Percentiles rank a stretch among this genome's conserved stretches.
Conservation (phyloP, 2,113 vertebrate species). For the Nyctereutes procyonoides region DNA sequence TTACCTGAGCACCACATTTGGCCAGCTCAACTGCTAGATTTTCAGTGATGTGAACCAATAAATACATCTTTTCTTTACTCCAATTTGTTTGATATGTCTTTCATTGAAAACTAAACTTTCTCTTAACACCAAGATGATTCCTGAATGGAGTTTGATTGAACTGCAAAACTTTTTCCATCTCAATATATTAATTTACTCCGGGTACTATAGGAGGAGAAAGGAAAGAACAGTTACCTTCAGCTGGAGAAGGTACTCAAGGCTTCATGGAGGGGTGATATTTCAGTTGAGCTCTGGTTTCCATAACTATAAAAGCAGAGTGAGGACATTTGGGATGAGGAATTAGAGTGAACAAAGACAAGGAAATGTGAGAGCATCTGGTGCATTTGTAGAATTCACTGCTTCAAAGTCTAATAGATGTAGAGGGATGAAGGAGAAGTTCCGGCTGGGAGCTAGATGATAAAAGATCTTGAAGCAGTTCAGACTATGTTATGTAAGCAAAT, state of each 20-base stretch:
- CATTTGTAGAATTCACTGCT: background rate
- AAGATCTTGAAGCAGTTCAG: background rate
- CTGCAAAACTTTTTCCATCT: background rate
- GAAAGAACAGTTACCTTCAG: background rate
- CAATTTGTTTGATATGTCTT: conserved; percentile 6
- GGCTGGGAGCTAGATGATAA: background rate
- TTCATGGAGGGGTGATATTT: background rate
- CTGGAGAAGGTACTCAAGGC: background rate
- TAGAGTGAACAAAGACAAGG: background rate
- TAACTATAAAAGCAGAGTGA: background rate
- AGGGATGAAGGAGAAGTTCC: background rate
- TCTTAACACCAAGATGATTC: background rate
- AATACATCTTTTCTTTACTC: background rate
- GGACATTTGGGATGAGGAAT: background rate
- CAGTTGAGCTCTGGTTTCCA: conserved; percentile 8
- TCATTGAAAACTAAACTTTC: conserved; percentile 6
- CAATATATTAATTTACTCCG: conserved; percentile 33
- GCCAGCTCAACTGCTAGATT: background rate
- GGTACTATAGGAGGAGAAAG: background rate
- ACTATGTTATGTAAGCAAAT: conserved; percentile 13
- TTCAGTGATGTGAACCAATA: background rate
- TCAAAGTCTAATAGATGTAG: background rate
- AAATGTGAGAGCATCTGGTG: background rate
- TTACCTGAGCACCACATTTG: background rate
- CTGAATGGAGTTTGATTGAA: background rate